phyloP scores from a whole-genome alignment of 2,797 vertebrate genomes.

The Crenuchus spilurus region DNA sequence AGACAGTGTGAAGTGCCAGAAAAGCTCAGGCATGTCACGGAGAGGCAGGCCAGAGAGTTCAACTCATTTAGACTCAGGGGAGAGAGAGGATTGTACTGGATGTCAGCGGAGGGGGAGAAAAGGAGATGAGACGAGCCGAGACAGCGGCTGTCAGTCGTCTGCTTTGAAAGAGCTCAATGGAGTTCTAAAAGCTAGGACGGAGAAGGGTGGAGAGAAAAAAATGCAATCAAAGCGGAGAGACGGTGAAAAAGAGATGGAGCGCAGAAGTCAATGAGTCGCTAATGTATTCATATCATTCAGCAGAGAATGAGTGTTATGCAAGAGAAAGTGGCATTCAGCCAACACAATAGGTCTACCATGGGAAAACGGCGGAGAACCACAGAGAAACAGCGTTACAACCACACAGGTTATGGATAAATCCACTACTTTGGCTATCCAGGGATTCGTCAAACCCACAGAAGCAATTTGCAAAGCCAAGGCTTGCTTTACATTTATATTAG shows the following conservation, averaged over 20 bases:
- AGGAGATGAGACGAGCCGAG: conserved; percentile 22
- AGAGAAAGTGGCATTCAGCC: conserved; percentile 14
- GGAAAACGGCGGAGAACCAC: conserved; percentile 1
- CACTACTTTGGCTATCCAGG: not conserved
- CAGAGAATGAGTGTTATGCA: conserved; percentile 15
- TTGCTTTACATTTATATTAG: conserved; percentile 51
- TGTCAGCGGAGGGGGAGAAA: conserved; percentile 28
- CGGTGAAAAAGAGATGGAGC: conserved; percentile 2
- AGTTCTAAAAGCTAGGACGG: conserved; percentile 14
- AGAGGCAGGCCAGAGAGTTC: conserved; percentile 11
- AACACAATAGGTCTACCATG: not conserved
- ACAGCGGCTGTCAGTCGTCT: conserved; percentile 36
- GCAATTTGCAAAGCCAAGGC: conserved; percentile 15
- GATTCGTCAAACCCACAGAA: conserved; percentile 2
- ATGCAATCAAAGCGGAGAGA: conserved; percentile 13
- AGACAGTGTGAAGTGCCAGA: not conserved
- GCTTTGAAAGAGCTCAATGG: conserved; percentile 20
- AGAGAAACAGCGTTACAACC: conserved; percentile 2
- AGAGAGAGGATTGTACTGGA: conserved; percentile 28
- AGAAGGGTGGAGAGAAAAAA: not conserved
- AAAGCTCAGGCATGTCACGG: conserved; percentile 17
- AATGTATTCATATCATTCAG: conserved; percentile 42
- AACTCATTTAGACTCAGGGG: conserved; percentile 39
- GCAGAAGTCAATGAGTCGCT: conserved; percentile 9
- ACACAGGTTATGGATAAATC: conserved; percentile 18